Conservation (phyloP, 2,113 vertebrate genomes). For the Sinocyclocheilus anshuiensis region DNA sequence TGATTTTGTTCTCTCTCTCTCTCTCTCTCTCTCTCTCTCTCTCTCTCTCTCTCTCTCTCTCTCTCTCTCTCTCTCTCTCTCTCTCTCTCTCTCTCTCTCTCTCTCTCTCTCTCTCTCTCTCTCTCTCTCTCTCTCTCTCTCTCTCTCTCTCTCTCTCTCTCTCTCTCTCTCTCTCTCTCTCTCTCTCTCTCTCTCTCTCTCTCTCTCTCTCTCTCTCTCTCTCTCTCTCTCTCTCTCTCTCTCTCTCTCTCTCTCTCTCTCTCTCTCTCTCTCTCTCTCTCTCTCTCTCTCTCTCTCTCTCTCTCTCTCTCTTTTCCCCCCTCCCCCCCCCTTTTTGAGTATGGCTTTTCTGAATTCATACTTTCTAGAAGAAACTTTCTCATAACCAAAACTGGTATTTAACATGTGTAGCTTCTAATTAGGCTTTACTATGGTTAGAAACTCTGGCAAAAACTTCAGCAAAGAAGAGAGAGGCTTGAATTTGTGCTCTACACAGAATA, state of each 20-base stretch:
- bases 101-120: conserved; percentile 5
- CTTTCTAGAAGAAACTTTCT: conserved; percentile 67
- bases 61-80: neutral
- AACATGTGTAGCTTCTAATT: conserved; percentile 64
- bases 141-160: conserved; percentile 7
- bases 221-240: neutral
- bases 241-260: conserved; percentile 8
- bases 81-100: neutral
- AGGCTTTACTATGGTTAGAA: conserved; percentile 60
- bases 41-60: conserved; percentile 5
- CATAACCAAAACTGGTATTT: conserved; percentile 61
- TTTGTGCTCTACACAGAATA: conserved; percentile 51
- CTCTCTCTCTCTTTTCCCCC: no score
- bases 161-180: neutral
- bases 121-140: neutral
- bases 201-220: neutral
- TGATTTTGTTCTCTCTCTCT: conserved; percentile 18
- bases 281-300: conserved; percentile 4
- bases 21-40: neutral
- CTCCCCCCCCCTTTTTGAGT: neutral
- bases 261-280: neutral
- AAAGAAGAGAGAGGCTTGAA: conserved; percentile 48
- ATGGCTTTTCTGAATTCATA: conserved; percentile 55
- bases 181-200: conserved; percentile 1
- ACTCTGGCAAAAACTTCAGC: conserved; percentile 49